These are phyloP conservation scores for Antheraea yamamai DNA, from an alignment of 2,888 invertebrate species.

Conservation along the genomic window DNA sequence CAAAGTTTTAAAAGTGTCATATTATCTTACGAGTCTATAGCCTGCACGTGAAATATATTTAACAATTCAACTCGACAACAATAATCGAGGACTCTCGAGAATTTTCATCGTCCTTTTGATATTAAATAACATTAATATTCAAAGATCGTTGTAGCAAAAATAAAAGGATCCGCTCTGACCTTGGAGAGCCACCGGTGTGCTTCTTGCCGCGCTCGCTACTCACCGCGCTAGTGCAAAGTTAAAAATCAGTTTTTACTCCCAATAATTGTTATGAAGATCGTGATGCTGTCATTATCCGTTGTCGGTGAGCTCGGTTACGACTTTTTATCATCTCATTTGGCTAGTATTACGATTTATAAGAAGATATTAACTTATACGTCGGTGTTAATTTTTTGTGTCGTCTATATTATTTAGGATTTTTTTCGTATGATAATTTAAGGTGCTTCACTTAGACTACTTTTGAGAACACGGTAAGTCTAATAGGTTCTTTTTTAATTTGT, in stretches of 20 bases:
- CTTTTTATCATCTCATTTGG: neutral
- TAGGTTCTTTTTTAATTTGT: too few relatives aligned
- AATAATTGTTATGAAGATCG: slow-evolving; percentile 33
- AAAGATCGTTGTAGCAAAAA: slow-evolving; percentile 8
- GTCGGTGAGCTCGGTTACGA: slow-evolving; percentile 6
- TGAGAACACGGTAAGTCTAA: too few relatives aligned
- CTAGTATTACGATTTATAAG: slow-evolving; percentile 3
- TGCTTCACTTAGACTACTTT: too few relatives aligned
- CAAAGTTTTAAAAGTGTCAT: neutral
- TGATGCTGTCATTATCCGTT: slow-evolving; percentile 23
- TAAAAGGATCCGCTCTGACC: slow-evolving; percentile 13
- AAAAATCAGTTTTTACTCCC: slow-evolving; percentile 29
- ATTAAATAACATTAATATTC: slow-evolving; percentile 6
- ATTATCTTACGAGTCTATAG: neutral
- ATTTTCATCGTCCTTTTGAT: neutral
- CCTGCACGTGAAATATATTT: neutral
- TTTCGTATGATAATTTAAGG: too few relatives aligned
- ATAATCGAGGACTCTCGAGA: neutral
- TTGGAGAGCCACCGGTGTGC: neutral
- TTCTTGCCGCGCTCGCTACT: neutral
- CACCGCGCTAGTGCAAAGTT: neutral
- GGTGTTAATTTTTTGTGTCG: neutral
- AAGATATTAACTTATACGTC: neutral
- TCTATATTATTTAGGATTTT: too few relatives aligned
- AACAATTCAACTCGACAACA: neutral